phyloP scores from a whole-genome alignment of 2,888 invertebrate genomes.

The Acrobeloides nanus region DNA sequence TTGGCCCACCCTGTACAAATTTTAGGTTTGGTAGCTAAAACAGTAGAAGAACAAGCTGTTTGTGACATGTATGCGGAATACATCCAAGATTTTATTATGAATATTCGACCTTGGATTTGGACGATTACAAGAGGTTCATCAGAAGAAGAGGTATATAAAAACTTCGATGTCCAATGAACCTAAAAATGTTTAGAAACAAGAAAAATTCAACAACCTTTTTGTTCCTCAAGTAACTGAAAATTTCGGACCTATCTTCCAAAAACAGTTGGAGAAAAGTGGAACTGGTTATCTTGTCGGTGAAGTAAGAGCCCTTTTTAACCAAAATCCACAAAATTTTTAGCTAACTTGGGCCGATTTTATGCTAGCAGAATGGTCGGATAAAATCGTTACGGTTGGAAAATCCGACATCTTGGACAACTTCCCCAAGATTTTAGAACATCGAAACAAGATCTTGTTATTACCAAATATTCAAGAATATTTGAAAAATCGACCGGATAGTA shows the following conservation, averaged over 20 bases:
- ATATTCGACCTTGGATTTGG: constrained; percentile 23
- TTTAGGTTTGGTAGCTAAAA: constrained; percentile 16
- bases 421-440: constrained; percentile 19
- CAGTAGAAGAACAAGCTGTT: constrained; percentile 24
- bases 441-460: constrained; percentile 17
- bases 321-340: no score
- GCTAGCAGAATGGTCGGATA: constrained; percentile 20
- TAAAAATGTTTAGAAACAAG: no score
- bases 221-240: constrained; percentile 18
- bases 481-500: constrained; percentile 26
- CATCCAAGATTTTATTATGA: constrained; percentile 17
- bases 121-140: no score
- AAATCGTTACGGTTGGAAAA: constrained; percentile 16
- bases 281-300: constrained; percentile 24
- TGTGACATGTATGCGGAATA: constrained; percentile 20
- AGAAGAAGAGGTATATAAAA: no score
- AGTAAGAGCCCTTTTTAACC: no score
- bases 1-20: background rate
- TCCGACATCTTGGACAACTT: constrained; percentile 19
- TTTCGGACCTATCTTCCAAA: constrained; percentile 21
- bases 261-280: constrained; percentile 20
- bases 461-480: constrained; percentile 25
- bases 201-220: constrained; percentile 18
- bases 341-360: constrained; percentile 23
- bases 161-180: no score